These are phyloP conservation scores for Megaceryle maxima DNA, from an alignment of 2,113 vertebrate genomes.

Conservation along the genomic window DNA sequence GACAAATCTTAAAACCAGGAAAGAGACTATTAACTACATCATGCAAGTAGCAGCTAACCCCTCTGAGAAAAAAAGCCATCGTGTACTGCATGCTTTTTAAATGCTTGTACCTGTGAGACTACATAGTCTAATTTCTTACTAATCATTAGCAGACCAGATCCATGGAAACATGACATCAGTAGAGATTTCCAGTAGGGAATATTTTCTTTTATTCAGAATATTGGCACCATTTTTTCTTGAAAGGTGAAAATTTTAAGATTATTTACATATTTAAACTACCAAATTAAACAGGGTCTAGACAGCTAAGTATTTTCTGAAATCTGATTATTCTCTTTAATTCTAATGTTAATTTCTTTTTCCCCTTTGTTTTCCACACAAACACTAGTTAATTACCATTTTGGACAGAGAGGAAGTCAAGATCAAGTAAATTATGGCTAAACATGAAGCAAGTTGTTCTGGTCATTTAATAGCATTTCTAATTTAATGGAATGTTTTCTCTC, in stretches of 20 bases:
- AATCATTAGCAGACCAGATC: not conserved
- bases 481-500: not conserved
- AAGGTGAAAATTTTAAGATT: not conserved
- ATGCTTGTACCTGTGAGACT: not conserved
- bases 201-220: not conserved
- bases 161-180: not conserved
- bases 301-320: not conserved
- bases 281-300: not conserved
- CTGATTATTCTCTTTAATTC: not conserved
- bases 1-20: not conserved
- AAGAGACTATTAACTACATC: not conserved
- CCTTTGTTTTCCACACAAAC: not conserved
- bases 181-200: not conserved
- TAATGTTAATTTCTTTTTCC: not conserved
- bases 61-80: not conserved
- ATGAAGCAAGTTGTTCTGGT: not conserved
- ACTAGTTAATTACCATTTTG: not conserved
- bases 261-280: not conserved
- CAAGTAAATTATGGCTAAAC: not conserved
- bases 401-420: not conserved
- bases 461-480: not conserved
- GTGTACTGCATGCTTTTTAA: not conserved
- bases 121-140: not conserved
- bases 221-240: not conserved
- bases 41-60: accelerated